A percentile compares a stretch with the other conserved stretches of the same genome.
Conservation (phyloP, 2,797 vertebrate species). For the Eremophila alpestris region DNA sequence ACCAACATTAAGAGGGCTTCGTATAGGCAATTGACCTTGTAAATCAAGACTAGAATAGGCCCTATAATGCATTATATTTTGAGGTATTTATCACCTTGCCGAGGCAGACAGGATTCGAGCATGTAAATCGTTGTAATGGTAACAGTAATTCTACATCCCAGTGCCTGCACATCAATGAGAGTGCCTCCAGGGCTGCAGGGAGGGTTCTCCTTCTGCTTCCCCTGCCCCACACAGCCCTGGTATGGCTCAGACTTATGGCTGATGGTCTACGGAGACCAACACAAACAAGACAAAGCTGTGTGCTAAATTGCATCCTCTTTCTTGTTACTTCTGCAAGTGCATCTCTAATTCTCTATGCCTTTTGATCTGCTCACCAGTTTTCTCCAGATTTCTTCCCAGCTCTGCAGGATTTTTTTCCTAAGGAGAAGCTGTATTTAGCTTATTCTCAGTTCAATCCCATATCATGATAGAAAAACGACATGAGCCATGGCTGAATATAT, state of each 20-base stretch:
- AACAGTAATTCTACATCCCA: not conserved
- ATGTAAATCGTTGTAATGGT: slow-evolving; percentile 26
- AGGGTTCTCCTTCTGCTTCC: not conserved
- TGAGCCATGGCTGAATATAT: not conserved
- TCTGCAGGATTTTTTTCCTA: slow-evolving; percentile 1
- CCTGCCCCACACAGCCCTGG: accelerated
- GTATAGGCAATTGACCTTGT: slow-evolving; percentile 35
- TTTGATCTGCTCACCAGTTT: not conserved
- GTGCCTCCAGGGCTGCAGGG: not conserved
- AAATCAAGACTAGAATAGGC: slow-evolving; percentile 34
- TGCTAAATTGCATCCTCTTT: accelerated
- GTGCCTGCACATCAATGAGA: not conserved
- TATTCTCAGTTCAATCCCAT: not conserved
- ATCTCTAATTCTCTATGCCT: not conserved
- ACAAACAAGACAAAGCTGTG: not conserved
- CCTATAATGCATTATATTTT: slow-evolving; percentile 11
- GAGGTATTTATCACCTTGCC: slow-evolving; percentile 37
- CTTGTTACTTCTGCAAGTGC: not conserved
- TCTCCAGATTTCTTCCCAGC: not conserved
- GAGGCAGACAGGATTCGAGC: not conserved
- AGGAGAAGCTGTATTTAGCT: slow-evolving; percentile 23
- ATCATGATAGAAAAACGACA: not conserved
- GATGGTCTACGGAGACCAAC: not conserved
- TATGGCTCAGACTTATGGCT: not conserved
- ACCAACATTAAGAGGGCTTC: slow-evolving; percentile 1